Percentiles rank a stretch among this genome's conserved stretches.
phyloP scores from a whole-genome alignment of 2,888 invertebrate genomes.

The Tachystola acroxantha region DNA sequence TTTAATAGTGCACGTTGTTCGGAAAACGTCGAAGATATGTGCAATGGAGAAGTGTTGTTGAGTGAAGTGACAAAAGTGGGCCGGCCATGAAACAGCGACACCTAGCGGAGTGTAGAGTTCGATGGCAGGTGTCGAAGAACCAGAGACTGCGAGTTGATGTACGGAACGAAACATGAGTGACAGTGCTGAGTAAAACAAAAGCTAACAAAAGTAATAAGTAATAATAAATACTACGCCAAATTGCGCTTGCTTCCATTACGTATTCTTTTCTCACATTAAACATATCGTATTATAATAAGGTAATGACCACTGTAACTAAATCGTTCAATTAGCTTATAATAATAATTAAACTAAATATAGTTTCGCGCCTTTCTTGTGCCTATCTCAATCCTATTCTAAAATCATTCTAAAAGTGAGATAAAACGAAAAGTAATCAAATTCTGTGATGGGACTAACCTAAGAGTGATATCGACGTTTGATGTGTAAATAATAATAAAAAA shows the following conservation, averaged over 20 bases:
- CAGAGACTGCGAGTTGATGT: constrained; percentile 72
- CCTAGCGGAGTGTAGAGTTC: constrained; percentile 51
- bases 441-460: constrained; percentile 60
- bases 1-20: not conserved
- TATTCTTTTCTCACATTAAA: constrained; percentile 58
- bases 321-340: constrained; percentile 47
- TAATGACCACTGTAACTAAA: constrained; percentile 48
- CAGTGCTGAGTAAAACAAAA: constrained; percentile 21
- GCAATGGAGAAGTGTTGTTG: constrained; percentile 53
- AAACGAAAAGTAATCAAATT: constrained; percentile 44
- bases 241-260: constrained; percentile 73
- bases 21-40: constrained; percentile 46
- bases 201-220: constrained; percentile 25
- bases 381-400: constrained; percentile 61
- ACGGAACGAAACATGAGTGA: constrained; percentile 71
- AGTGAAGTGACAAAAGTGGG: constrained; percentile 68
- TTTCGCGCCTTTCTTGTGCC: constrained; percentile 73
- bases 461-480: constrained; percentile 49
- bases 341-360: constrained; percentile 40
- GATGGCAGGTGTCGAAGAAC: constrained; percentile 71
- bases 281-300: constrained; percentile 64
- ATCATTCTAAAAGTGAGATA: constrained; percentile 50
- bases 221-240: constrained; percentile 56
- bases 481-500: constrained; percentile 43
- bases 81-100: constrained; percentile 73